phyloP scores from a whole-genome alignment of 37 sponge, comb jelly and placozoan genomes.

The Aphrocallistes beatrix region DNA sequence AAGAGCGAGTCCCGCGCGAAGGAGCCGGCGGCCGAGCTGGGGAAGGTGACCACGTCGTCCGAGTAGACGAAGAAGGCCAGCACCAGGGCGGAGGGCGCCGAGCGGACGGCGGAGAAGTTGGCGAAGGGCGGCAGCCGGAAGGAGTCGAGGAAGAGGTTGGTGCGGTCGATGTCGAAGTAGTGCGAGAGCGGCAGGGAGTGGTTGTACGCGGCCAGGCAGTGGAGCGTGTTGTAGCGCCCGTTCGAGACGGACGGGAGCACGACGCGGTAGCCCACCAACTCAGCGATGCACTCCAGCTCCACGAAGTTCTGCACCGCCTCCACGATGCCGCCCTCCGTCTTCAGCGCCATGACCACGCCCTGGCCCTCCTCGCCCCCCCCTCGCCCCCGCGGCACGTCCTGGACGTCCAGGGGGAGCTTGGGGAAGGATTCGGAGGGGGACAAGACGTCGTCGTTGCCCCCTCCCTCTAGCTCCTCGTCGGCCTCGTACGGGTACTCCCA shows the following conservation, averaged over 20 bases:
- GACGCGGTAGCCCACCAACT: not conserved
- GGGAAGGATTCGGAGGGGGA: not conserved
- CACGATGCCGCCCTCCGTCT: not conserved
- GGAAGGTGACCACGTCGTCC: not conserved
- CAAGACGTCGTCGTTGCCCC: not conserved
- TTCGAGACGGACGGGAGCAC: not conserved
- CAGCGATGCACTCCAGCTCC: not conserved
- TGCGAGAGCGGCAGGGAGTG: not conserved
- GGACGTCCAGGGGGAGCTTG: not conserved
- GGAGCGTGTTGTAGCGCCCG: not conserved
- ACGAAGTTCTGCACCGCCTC: not conserved
- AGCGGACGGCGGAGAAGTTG: not conserved
- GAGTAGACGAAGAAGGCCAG: conserved; percentile 14
- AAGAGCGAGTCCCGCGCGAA: not conserved
- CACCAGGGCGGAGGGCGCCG: not conserved
- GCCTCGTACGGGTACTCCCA: not conserved
- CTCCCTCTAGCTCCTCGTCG: not conserved
- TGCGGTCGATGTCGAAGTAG: not conserved
- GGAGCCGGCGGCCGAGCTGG: not conserved
- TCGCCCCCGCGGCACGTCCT: not conserved
- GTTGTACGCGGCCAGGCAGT: not conserved
- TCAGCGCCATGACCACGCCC: not conserved
- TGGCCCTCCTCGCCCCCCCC: not conserved
- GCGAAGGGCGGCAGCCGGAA: not conserved
- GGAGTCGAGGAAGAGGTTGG: not conserved